phyloP scores from a whole-genome alignment of 2,113 vertebrate species.

The Glaucomys volans region DNA sequence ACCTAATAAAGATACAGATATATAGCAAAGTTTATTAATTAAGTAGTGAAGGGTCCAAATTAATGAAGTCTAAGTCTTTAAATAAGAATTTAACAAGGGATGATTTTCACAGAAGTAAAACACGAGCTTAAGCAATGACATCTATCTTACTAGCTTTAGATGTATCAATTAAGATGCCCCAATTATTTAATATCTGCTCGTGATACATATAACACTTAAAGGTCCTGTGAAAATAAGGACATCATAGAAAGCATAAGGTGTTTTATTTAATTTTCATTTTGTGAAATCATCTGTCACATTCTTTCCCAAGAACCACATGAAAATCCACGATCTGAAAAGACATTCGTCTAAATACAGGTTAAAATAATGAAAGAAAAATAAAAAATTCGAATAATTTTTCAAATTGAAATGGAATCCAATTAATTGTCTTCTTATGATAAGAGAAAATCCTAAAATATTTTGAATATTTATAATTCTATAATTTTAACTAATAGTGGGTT shows the following conservation, averaged over 20 bases:
- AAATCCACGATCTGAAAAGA: not conserved
- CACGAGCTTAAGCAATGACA: not conserved
- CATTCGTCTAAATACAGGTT: not conserved
- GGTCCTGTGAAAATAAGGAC: not conserved
- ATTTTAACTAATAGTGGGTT: not conserved
- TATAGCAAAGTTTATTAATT: not conserved
- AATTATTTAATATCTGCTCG: not conserved
- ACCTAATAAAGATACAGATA: constrained; percentile 31
- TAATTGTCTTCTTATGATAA: not conserved
- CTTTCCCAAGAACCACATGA: not conserved
- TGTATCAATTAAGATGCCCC: not conserved
- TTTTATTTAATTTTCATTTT: constrained; percentile 4
- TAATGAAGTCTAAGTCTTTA: not conserved
- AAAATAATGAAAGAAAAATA: constrained; percentile 40
- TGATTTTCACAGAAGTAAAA: not conserved
- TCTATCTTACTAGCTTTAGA: not conserved
- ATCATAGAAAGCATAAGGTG: not conserved
- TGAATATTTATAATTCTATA: not conserved
- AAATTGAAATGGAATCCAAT: not conserved
- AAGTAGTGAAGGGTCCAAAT: not conserved
- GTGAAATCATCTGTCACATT: not conserved
- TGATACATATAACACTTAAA: not conserved
- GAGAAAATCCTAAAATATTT: not conserved
- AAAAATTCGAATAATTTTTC: not conserved
- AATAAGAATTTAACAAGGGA: not conserved